Base-by-base conservation (phyloP, 2,113 vertebrate genomes). In the Callaeas wilsoni region DNA sequence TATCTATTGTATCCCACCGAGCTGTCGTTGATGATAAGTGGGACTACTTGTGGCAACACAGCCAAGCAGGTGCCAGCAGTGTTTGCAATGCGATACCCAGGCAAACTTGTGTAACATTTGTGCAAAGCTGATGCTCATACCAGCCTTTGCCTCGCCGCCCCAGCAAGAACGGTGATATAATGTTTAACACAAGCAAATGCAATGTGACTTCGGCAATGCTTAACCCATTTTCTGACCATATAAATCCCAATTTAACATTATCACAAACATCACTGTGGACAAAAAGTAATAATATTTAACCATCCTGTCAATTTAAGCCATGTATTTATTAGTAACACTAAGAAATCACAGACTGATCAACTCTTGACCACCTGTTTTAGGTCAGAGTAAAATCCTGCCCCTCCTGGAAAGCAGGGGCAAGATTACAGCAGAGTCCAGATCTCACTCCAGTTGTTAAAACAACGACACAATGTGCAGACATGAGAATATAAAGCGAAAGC, bases 41-140 rank as follows among this genome's bases (percentile, higher is more conserved):
- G 89, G 81, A 65, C 77, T 87, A 6, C 57, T 75, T 62, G 91
- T 32, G 82, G 87, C 59, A 91, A 69, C 63, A 76, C 30, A 88
- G 89, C 84, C 70, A 35, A 91, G 74, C 91, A 93, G 93, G 91
- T 93, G 94, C 84, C 90, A 89, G 87, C 93, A 78, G 60, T 27
- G 2, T 52, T 13, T 92, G 96, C 76, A 88, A 93, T 5, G 80
- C 19, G 79, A 97, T 37, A 93, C 60, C 84, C 71, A 9, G 68
- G 42, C 55, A 93, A 84, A 90, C 76, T 47, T 23, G 79, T 22
- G 81, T 56, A 87, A 71, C 23, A 10, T 35, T 41, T 85, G 81
- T 65, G 60, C 80, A 55, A 84, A 93, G 77, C 7, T 60, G 49
- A 63, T 62, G 71, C 71, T 35, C 47, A 13, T 16, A 81, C 14